phyloP scores from a whole-genome alignment of 2,113 vertebrate species.

The Chloropsis cyanopogon region DNA sequence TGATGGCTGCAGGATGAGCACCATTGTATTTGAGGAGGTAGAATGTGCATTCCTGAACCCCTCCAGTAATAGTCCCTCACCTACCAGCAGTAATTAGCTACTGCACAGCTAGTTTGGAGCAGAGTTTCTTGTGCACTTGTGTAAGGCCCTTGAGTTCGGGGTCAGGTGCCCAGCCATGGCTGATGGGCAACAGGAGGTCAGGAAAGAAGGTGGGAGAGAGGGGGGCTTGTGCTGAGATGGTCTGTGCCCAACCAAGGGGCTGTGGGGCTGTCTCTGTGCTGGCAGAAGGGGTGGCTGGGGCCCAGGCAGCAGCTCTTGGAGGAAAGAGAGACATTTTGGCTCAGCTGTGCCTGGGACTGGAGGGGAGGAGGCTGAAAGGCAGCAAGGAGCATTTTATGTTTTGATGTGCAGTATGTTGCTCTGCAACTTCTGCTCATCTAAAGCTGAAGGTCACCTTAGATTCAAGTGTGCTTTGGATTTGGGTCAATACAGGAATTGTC shows the following conservation, averaged over 20 bases:
- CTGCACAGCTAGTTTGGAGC: neutral
- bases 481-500: constrained; percentile 62
- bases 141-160: neutral
- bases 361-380: neutral
- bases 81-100: neutral
- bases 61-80: neutral
- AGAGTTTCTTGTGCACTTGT: neutral
- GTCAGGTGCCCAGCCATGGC: neutral
- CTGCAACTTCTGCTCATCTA: neutral
- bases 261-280: neutral
- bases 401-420: neutral
- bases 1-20: neutral
- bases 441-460: constrained; percentile 52
- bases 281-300: neutral
- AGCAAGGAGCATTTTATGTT: neutral
- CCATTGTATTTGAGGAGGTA: neutral
- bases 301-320: neutral
- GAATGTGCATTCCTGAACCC: neutral
- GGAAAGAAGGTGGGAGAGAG: neutral
- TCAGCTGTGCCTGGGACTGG: neutral
- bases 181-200: neutral
- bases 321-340: neutral
- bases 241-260: neutral
- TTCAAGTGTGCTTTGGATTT: neutral
- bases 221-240: accelerated